Evolutionary conservation across 2,888 invertebrate genomes (phyloP), one percentile per base, ranked within the genome.

Genomic region (Biston betularia): DNA sequence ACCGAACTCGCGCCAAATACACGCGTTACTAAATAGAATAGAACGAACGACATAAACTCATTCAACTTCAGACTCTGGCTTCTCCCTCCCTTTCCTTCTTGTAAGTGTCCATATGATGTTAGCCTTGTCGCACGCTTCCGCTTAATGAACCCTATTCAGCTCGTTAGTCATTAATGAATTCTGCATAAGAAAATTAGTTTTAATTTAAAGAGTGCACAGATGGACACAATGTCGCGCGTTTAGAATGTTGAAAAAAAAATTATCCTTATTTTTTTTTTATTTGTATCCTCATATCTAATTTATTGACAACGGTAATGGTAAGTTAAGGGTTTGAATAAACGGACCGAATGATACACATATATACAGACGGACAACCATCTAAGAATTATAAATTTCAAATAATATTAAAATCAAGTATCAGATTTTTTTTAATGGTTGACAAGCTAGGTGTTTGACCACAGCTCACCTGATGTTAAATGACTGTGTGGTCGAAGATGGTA

Each of bases 151-250:
- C 90, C 93, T 91, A 93, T 92, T 92, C 91, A 91, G 93, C 93
- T 93, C 90, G 93, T 93, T 93, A 93, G 92, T 92, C 90, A 93
- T 93, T 93, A 92, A 93, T 93, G 93, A 92, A 93, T 92, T 92
- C 93, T 91, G 93, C 93, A 92, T 92, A 93, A 92, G 93, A 92
- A 93, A 93, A 92, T 92, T 92, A 90, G 86, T 92, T 92, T 92
- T 92, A 93, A 92, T 93, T 93, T 91, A 92, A 92, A 89, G 88
- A 82, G 86, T 86, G 84, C 87, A 88, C 92, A 91, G 91, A 92
- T 92, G 92, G 85, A 81, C 82, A 82, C 78, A 79, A 65, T 60
- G 63, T 62, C 62, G 60, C 55, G 46, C 45, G 53, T 63, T 64
- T 55, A 44, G 64, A 64, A 56, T 57, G 42, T 53, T 48, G 35